Evolutionary conservation across 2,113 vertebrate species (phyloP).

Genomic region (Himantopus leucocephalus): DNA sequence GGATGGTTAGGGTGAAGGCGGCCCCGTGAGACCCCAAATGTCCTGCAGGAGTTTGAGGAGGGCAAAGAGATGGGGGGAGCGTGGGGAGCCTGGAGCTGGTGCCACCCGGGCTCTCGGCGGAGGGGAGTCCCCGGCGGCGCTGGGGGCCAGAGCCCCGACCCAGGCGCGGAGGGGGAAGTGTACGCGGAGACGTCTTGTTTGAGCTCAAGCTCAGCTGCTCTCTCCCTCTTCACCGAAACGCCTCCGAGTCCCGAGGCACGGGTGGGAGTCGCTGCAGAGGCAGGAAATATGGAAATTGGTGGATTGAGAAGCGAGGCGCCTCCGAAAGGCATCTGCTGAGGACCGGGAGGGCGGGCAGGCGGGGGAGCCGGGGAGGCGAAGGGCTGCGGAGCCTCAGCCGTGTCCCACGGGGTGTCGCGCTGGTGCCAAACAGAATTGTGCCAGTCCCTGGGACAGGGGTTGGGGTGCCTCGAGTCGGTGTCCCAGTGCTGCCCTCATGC

Average conservation of each 20-base stretch:
- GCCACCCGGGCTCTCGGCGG: accelerated
- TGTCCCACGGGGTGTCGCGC: accelerated
- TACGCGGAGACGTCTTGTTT: accelerated
- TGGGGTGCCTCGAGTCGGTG: not conserved
- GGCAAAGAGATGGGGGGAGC: too few species aligned
- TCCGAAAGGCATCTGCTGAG: not conserved
- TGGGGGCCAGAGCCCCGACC: not conserved
- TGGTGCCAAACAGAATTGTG: not conserved
- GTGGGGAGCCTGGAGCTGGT: not conserved
- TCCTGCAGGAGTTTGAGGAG: not conserved
- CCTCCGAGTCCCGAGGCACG: not conserved
- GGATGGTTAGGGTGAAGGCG: accelerated
- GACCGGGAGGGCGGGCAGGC: not conserved
- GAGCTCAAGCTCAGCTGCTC: not conserved
- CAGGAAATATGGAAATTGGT: not conserved
- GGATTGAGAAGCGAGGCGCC: not conserved
- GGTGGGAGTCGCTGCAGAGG: not conserved
- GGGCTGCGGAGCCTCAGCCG: not conserved
- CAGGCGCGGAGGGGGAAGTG: accelerated
- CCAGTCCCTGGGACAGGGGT: not conserved
- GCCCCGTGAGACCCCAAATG: not conserved
- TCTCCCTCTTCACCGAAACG: not conserved
- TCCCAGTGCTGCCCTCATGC: not conserved
- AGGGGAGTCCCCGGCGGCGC: accelerated
- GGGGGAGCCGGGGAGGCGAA: not conserved